Percentiles rank a stretch among this genome's conserved stretches.
phyloP scores from a whole-genome alignment of 2,888 invertebrate genomes.

The Myopa testacea region DNA sequence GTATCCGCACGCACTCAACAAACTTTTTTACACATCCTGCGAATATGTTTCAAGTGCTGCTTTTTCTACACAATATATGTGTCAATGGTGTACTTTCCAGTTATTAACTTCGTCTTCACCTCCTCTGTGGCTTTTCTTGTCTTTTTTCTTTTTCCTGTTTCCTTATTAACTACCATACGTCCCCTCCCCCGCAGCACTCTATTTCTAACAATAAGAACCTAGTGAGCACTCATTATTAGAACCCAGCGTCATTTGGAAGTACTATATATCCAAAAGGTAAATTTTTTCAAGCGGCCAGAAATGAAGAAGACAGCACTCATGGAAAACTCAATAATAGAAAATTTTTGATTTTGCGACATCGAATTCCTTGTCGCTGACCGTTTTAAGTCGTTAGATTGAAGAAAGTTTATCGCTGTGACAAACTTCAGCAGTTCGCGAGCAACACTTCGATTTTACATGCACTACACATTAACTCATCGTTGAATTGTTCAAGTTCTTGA shows the following conservation, averaged over 20 bases:
- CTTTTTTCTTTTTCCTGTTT: constrained; percentile 31
- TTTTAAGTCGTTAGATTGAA: constrained; percentile 20
- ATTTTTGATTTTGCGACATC: constrained; percentile 27
- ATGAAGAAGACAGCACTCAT: neutral
- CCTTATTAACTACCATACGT: constrained; percentile 21
- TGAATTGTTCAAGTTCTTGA: too few relatives aligned
- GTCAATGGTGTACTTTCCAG: constrained; percentile 67
- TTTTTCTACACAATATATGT: constrained; percentile 53
- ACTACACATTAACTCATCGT: too few relatives aligned
- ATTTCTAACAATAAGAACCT: too few relatives aligned
- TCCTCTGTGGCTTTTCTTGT: constrained; percentile 16
- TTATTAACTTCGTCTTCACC: constrained; percentile 45
- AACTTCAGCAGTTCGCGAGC: too few relatives aligned
- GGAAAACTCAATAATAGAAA: constrained; percentile 10
- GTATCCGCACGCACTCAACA: constrained; percentile 14
- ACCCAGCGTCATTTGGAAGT: too few relatives aligned
- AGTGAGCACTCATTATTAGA: too few relatives aligned
- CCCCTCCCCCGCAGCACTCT: neutral
- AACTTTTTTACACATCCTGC: constrained; percentile 19
- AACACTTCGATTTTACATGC: too few relatives aligned
- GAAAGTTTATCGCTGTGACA: too few relatives aligned
- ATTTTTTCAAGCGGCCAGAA: neutral
- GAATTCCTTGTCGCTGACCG: constrained; percentile 9
- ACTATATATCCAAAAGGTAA: neutral
- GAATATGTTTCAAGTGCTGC: constrained; percentile 35